Evolutionary conservation across 2,888 invertebrate species (phyloP), one percentile per base, ranked within the genome.

Genomic region (Philhelius pedissequus): DNA sequence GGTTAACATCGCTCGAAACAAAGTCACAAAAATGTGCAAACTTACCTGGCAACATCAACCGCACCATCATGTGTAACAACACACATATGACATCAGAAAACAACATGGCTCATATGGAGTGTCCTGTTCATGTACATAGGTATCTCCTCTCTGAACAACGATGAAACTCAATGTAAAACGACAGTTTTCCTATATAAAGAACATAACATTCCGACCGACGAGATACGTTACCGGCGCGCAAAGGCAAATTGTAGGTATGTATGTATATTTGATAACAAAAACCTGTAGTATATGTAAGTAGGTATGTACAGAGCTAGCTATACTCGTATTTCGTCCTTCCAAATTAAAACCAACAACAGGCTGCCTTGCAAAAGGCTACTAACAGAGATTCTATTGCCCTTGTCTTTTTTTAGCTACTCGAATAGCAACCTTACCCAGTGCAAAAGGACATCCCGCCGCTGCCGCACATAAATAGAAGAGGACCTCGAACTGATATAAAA

Each of bases 301-400:
- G n/a, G n/a, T n/a, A n/a, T n/a, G n/a, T n/a, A n/a, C n/a, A n/a
- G n/a, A n/a, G n/a, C n/a, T n/a, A n/a, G n/a, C n/a, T n/a, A n/a
- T n/a, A n/a, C n/a, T n/a, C n/a, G n/a, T n/a, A 52, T 52, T 54
- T 75, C 80, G 71, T 84, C 79, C 84, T 84, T 71, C 45, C 48
- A 84, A 84, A 84, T 84, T 84, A 75, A 84, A 80, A 84, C 75
- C 80, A 80, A 80, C 84, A 76, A 84, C 80, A 80, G 71, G 71
- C 79, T 84, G 80, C 48, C 35, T 32, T 15, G 52, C 56, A 60
- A 78, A 82, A 38, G 56, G 56, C 50, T 78, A 15, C 58, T 43
- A 64, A 70, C 48, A 45, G 58, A 2, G 38, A 22, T 56, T 58
- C 38, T 62, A 43, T 52, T 43, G 66, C 64, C 54, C 20, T 20